Base-by-base conservation (phyloP, 2,888 invertebrate genomes). In the Euphydryas editha region DNA sequence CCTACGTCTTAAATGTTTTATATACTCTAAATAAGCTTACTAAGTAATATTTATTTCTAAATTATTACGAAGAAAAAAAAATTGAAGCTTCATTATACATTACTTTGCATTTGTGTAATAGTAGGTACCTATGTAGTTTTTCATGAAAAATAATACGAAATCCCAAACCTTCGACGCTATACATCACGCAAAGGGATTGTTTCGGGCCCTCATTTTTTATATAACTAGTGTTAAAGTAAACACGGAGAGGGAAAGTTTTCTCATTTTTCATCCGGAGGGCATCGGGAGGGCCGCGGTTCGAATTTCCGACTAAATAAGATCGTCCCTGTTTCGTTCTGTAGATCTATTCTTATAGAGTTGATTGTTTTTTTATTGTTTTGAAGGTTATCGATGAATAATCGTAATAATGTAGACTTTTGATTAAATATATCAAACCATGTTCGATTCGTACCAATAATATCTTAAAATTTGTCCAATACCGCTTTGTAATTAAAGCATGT, bases 161-260 rank as follows among this genome's bases (percentile, higher is more conserved):
- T 58, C 62, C 64, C 61, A 60, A 68, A 66, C 65, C 61, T 42
- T 59, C 62, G 17, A 56, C 59, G 65, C 76, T 75, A 68, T 76
- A 75, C 74, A 76, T 77, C 74, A 80, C 77, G 76, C 42, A 76
- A 77, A 78, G 80, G 78, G 81, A 82, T 83, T 79, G 80, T 80
- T 78, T 72, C 72, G 65, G 68, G 59, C 62, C 68, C 65, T 75
- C 78, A 76, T 80, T 84, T 86, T 75, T 84, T 85, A 82, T 82
- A 82, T 86, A 84, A 87, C 86, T 90, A 90, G 86, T 89, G 85
- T 79, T 83, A 86, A 86, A 86, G 88, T 89, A 90, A 90, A 90
- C 88, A 71, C 66, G 61, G 78, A 81, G 83, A 88, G 89, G 90
- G 87, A 89, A 90, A 90, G 81, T 90, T 90, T 85, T 76, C 85